These are phyloP conservation scores for Drosophila pandora DNA, from an alignment of 1,140 invertebrate genomes.

Conservation along the genomic window DNA sequence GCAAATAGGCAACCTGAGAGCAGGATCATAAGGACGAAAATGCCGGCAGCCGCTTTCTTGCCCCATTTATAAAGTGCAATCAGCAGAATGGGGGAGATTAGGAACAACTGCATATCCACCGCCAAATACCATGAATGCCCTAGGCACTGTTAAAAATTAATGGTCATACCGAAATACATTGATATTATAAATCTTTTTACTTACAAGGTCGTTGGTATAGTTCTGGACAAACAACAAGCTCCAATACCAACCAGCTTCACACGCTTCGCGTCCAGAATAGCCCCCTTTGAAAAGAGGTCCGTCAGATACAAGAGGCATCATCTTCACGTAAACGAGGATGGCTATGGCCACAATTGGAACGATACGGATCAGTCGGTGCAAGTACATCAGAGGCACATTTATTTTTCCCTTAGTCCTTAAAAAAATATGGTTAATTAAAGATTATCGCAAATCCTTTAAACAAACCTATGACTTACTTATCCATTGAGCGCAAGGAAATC, in stretches of 20 bases:
- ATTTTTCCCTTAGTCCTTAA: constrained; percentile 49
- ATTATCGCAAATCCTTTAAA: neutral
- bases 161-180: neutral
- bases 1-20: constrained; percentile 48
- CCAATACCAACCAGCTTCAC: constrained; percentile 48
- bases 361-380: constrained; percentile 57
- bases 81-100: constrained; percentile 90
- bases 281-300: constrained; percentile 36
- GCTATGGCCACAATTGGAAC: constrained; percentile 48
- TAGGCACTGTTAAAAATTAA: constrained; percentile 88
- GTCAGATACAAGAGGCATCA: constrained; percentile 14
- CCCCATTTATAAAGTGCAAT: constrained; percentile 87
- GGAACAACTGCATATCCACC: constrained; percentile 92
- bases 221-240: constrained; percentile 56
- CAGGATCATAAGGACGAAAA: constrained; percentile 33
- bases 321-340: constrained; percentile 42
- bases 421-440: neutral
- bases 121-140: constrained; percentile 95
- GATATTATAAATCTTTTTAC: constrained; percentile 50
- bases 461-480: constrained; percentile 81
- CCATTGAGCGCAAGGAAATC: constrained; percentile 86
- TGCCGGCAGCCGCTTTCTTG: constrained; percentile 38
- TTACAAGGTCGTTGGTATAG: constrained; percentile 26
- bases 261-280: constrained; percentile 51
- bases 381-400: constrained; percentile 63